phyloP scores from a whole-genome alignment of 2,113 vertebrate genomes.

The Corythornis madagascariensis region DNA sequence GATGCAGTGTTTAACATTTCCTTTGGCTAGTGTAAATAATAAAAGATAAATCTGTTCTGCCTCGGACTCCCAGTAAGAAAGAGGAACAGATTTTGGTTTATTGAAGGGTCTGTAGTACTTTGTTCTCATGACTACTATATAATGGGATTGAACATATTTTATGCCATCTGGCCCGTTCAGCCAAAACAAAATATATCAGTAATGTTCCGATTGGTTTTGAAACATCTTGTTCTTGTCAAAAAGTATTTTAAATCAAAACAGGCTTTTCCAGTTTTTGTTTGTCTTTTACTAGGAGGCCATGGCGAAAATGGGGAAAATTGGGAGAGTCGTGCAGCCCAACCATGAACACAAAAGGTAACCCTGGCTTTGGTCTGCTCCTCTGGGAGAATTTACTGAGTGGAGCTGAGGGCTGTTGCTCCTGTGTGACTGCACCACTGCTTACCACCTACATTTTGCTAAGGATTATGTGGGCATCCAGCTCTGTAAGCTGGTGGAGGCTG shows the following conservation, averaged over 20 bases:
- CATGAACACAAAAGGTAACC: slow-evolving; percentile 81
- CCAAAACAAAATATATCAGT: slow-evolving; percentile 53
- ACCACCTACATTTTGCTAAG: background rate
- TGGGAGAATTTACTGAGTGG: background rate
- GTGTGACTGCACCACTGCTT: background rate
- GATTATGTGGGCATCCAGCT: accelerated
- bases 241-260: slow-evolving; percentile 69
- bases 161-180: slow-evolving; percentile 54
- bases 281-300: slow-evolving; percentile 88
- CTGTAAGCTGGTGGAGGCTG: background rate
- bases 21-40: slow-evolving; percentile 39
- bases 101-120: slow-evolving; percentile 20
- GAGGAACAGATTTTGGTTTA: slow-evolving; percentile 41
- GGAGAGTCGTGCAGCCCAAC: slow-evolving; percentile 84
- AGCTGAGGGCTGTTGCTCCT: background rate
- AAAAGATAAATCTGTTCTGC: slow-evolving; percentile 29
- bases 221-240: slow-evolving; percentile 67
- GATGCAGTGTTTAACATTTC: slow-evolving; percentile 42
- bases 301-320: slow-evolving; percentile 90
- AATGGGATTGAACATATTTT: slow-evolving; percentile 56
- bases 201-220: slow-evolving; percentile 54
- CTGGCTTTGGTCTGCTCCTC: background rate
- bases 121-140: slow-evolving; percentile 54
- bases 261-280: slow-evolving; percentile 53
- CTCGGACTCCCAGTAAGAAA: slow-evolving; percentile 7